phyloP scores from a whole-genome alignment of 1,140 invertebrate species.

The Propsilocerus akamusi region DNA sequence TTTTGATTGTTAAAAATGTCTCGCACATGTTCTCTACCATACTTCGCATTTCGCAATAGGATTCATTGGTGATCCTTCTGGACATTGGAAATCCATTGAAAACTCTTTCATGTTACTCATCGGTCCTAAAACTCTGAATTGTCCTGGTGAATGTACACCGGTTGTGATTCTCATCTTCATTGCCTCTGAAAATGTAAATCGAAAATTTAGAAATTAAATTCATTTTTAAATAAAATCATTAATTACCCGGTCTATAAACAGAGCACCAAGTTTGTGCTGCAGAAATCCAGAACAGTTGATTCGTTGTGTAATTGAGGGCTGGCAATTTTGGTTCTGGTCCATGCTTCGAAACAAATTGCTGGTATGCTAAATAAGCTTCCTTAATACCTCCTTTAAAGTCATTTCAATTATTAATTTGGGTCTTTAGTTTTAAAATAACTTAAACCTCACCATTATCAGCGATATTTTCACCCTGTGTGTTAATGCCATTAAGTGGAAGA shows the following conservation, averaged over 20 bases:
- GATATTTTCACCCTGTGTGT: constrained; percentile 83
- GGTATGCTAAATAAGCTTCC: constrained; percentile 67
- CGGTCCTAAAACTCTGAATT: constrained; percentile 72
- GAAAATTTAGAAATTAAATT: neutral
- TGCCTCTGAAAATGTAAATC: constrained; percentile 33
- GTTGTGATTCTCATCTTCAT: constrained; percentile 54
- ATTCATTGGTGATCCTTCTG: constrained; percentile 60
- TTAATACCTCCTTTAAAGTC: constrained; percentile 55
- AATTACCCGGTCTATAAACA: constrained; percentile 26
- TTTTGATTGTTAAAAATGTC: neutral
- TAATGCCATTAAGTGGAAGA: constrained; percentile 62
- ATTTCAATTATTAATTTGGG: constrained; percentile 3
- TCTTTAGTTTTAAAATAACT: neutral
- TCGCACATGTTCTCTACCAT: constrained; percentile 31
- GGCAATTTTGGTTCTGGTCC: constrained; percentile 42
- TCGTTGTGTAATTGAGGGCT: constrained; percentile 42
- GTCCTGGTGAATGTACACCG: constrained; percentile 53
- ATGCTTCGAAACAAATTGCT: constrained; percentile 44
- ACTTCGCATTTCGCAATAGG: constrained; percentile 64
- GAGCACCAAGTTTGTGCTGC: constrained; percentile 40
- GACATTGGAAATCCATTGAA: constrained; percentile 71
- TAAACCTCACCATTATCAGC: constrained; percentile 54
- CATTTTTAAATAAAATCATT: neutral
- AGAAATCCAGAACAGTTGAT: constrained; percentile 55
- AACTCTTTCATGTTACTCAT: constrained; percentile 82